Evolutionary conservation across 1,140 invertebrate species (phyloP).

Genomic region (Zaprionus nigranus): DNA sequence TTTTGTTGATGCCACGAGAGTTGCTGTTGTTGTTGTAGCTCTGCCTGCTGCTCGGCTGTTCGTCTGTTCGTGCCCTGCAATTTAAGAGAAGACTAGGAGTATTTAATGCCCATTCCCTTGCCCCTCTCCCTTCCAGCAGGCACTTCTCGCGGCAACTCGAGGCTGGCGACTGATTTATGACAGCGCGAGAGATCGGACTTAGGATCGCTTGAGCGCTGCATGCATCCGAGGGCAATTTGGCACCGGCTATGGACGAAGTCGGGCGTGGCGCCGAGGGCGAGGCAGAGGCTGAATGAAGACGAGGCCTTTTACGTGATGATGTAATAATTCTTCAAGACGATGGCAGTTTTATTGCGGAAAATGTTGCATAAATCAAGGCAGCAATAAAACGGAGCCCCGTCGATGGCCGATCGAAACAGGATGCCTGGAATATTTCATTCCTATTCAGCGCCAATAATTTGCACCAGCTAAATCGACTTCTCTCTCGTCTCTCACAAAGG

Average conservation of each 20-base stretch:
- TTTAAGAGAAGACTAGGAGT: conserved; percentile 67
- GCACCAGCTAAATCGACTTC: conserved; percentile 51
- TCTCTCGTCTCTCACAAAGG: conserved; percentile 30
- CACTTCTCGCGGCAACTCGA: conserved; percentile 42
- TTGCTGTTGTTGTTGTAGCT: conserved; percentile 6
- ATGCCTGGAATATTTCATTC: conserved; percentile 69
- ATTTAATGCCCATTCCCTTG: conserved; percentile 63
- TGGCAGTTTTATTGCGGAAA: conserved; percentile 80
- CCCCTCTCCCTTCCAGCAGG: not conserved
- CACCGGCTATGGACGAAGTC: conserved; percentile 18
- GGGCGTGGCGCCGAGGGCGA: conserved; percentile 67
- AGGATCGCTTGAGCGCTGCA: conserved; percentile 40
- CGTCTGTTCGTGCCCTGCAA: conserved; percentile 61
- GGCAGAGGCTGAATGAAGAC: conserved; percentile 29
- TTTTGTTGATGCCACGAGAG: conserved; percentile 39
- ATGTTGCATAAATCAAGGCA: conserved; percentile 81
- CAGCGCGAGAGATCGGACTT: conserved; percentile 61
- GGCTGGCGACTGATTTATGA: conserved; percentile 75
- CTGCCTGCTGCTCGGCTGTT: conserved; percentile 47
- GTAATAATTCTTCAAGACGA: conserved; percentile 76
- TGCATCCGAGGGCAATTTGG: conserved; percentile 65
- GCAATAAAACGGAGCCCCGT: conserved; percentile 68
- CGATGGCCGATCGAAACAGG: conserved; percentile 61
- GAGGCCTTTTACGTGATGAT: conserved; percentile 77
- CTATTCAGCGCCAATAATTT: conserved; percentile 62